Conservation (phyloP, 2,797 vertebrate species). For the Gouania willdenowi region DNA sequence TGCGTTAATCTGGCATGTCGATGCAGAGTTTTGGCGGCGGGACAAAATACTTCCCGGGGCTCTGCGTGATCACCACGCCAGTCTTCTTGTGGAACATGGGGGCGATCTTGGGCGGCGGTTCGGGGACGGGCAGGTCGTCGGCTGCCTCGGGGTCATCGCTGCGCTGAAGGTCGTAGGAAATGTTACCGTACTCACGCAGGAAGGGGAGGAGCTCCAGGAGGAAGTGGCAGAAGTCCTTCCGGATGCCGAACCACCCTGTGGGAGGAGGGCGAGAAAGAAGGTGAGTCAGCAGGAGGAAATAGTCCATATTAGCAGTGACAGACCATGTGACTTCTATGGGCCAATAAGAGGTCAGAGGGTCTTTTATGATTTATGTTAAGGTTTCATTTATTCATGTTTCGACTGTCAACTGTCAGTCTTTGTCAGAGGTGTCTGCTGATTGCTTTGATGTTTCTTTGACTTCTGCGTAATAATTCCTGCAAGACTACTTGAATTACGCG, state of each 20-base stretch:
- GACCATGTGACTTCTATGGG: too few relatives aligned
- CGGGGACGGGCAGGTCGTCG: conserved; percentile 85
- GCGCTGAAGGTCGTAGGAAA: conserved; percentile 91
- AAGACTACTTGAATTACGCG: too few relatives aligned
- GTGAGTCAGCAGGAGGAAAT: too few relatives aligned
- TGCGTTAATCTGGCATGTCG: conserved; percentile 89
- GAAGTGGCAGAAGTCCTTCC: conserved; percentile 98
- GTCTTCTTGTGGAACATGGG: conserved; percentile 98
- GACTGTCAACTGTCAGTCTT: too few relatives aligned
- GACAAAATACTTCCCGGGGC: conserved; percentile 93
- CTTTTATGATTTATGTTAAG: too few relatives aligned
- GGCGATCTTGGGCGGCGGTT: conserved; percentile 90
- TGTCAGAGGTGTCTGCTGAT: too few relatives aligned
- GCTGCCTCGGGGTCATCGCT: conserved; percentile 89
- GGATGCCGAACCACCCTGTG: conserved; percentile 97
- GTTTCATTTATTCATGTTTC: too few relatives aligned
- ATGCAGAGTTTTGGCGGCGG: conserved; percentile 95
- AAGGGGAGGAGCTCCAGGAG: conserved; percentile 96
- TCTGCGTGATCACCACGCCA: conserved; percentile 95
- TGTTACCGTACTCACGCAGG: conserved; percentile 94
- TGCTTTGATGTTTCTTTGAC: too few relatives aligned
- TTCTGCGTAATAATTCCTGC: too few relatives aligned
- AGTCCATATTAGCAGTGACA: too few relatives aligned
- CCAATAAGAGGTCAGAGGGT: too few relatives aligned
- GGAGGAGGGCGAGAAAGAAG: not conserved